phyloP scores from a whole-genome alignment of 2,113 vertebrate species.

The Tragelaphus buxtoni region DNA sequence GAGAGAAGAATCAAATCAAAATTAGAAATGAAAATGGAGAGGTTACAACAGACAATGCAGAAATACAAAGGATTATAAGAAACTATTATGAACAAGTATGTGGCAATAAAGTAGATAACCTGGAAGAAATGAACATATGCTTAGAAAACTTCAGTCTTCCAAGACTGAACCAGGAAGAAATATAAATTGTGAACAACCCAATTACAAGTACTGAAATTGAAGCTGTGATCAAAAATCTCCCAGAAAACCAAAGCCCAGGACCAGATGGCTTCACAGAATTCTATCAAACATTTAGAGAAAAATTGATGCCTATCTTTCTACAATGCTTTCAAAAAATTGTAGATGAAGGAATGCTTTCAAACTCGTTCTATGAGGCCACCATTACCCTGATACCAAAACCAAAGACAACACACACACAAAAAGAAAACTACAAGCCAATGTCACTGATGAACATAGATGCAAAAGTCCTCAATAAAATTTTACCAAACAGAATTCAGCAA shows the following conservation, averaged over 20 bases:
- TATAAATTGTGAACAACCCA: background rate
- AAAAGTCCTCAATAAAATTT: background rate
- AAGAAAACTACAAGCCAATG: background rate
- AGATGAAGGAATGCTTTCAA: background rate
- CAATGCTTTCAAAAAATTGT: background rate
- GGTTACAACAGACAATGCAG: background rate
- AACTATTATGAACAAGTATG: background rate
- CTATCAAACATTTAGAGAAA: background rate
- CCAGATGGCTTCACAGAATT: background rate
- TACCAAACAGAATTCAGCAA: background rate
- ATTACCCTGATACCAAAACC: background rate
- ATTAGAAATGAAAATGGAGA: background rate
- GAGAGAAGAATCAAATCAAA: background rate
- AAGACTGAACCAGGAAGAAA: background rate
- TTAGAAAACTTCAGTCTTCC: background rate
- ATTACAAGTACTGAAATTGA: background rate
- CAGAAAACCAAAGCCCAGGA: background rate
- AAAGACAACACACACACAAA: background rate
- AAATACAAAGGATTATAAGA: background rate
- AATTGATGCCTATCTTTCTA: background rate
- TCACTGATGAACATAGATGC: background rate
- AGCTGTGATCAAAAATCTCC: background rate
- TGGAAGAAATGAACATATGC: background rate
- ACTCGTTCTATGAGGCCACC: background rate
- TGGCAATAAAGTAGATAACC: background rate